Evolutionary conservation across 2,797 vertebrate genomes (phyloP).

Genomic region (Coendou prehensilis): DNA sequence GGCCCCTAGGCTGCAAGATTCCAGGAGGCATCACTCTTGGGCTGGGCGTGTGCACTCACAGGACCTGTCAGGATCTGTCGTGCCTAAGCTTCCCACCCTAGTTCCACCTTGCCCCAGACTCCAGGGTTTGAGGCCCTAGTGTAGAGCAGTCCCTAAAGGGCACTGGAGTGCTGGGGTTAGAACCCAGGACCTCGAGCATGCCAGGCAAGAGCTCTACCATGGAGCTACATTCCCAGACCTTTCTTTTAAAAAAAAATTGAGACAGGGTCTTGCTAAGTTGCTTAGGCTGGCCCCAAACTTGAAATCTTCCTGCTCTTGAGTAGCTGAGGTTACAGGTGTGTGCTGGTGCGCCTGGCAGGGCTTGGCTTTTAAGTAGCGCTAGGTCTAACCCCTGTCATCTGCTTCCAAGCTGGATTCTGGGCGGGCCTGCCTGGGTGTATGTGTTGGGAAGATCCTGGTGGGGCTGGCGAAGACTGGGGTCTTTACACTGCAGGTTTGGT

Average conservation of each 20-base stretch:
- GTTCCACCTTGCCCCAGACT: background rate
- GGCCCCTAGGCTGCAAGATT: background rate
- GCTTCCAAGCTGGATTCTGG: background rate
- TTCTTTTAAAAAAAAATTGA: background rate
- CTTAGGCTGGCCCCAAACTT: background rate
- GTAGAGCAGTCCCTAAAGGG: accelerated
- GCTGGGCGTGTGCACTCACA: accelerated
- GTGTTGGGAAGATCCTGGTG: background rate
- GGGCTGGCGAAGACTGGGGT: background rate
- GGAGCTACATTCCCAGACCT: background rate
- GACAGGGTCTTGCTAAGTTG: background rate
- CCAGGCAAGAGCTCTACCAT: background rate
- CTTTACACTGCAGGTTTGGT: background rate
- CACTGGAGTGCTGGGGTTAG: background rate
- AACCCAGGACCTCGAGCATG: background rate
- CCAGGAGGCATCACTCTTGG: background rate
- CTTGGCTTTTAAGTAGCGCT: background rate
- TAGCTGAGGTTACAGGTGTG: background rate
- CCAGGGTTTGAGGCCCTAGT: background rate
- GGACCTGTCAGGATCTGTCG: background rate
- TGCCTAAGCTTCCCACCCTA: background rate
- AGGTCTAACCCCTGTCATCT: background rate
- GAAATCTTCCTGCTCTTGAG: background rate
- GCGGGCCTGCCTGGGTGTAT: background rate
- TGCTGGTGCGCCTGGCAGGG: background rate